Base-by-base conservation (phyloP, 2,888 invertebrate genomes). In the Hirudinaria manillensis region DNA sequence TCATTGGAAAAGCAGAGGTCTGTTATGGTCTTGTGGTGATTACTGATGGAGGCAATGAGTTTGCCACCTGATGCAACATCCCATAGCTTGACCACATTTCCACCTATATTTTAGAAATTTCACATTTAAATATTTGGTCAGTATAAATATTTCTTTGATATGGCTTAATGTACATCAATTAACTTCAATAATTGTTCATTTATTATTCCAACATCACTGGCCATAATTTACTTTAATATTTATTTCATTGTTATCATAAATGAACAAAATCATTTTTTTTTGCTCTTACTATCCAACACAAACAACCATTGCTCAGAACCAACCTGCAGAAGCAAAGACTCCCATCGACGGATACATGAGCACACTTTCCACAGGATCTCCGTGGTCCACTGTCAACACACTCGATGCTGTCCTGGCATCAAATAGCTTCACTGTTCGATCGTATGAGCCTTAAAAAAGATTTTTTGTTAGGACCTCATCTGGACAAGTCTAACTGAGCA, bases 1-100 rank as follows among this genome's bases (percentile, higher is more conserved):
- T 92, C 90, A 66, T 91, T 91, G 34, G 92, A 92, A 77, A 96
- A 88, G 79, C 90, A 88, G 71, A 98, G 84, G 79, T 92, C 91
- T 0, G 95, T 98, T 0, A 98, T 90, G 0, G 96, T 94, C 88
- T 98, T 98, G 85, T 96, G 94, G 86, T 99, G 98, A 81, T 93
- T 92, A 2, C 91, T 91, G 78, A 98, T 89, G 81, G 90, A 90
- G 1, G 93, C 90, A 34, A 98, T 84, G 75, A 93, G 87, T 83
- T 91, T 91, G 16, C 95, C 95, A 7, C 86, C 86, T 79, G 92
- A 90, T 72, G 94, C 88, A 6, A 91, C 90, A 85, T 98, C 97
- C 96, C 96, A 98, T 0, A 98, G 91, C 85, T 91, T 91, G 7
- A 96, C 90, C 84, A 92, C 91, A 53, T 91, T 93, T 0, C 93